Evolutionary conservation across 2,888 invertebrate genomes (phyloP), one percentile per base, ranked within the genome.

Genomic region (Anthoptus insignis): DNA sequence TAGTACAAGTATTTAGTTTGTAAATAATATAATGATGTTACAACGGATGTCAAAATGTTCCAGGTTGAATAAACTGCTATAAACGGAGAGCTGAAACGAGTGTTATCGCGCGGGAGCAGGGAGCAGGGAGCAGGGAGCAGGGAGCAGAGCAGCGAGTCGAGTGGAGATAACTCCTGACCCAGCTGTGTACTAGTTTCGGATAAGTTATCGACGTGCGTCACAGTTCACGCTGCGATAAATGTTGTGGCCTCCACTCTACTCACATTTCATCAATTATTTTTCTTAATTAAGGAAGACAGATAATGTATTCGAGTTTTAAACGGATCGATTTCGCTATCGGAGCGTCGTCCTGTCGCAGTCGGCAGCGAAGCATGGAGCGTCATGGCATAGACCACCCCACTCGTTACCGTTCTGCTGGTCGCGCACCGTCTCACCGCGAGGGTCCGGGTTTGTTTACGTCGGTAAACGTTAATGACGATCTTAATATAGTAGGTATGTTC

Each of bases 201-300:
- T 86, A 87, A 81, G 68, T 83, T 89, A 90, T 89, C 89, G 82
- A 89, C 82, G 85, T 89, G 88, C 92, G 92, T 92, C 92, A 92
- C 82, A 73, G 67, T 45, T 45, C 45, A 45, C 22, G 13, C 22
- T 66, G 70, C 70, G 70, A 81, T 79, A 80, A 80, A 81, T 79
- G 75, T 82, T 78, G 73, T 74, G 69, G 66, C 71, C 66, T 65
- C 67, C 66, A 71, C 72, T 68, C 72, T 68, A 42, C 19, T 24
- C 14, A 42, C 42, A 42, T 57, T 42, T 24, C 39, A 24, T 65
- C 49, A 37, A 37, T 47, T 16, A 42, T 42, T 57, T 57, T 57
- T 42, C 16, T 39, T 57, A 42, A 47, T 37, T 56, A 63, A 63
- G 61, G 54, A 63, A 57, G 56, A 42, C 27, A 42, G 61, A 63